Percentiles rank a stretch among this genome's conserved stretches.
These are phyloP conservation scores for Stegodyphus dumicola DNA, from an alignment of 1,140 invertebrate genomes.

Conservation along the genomic window DNA sequence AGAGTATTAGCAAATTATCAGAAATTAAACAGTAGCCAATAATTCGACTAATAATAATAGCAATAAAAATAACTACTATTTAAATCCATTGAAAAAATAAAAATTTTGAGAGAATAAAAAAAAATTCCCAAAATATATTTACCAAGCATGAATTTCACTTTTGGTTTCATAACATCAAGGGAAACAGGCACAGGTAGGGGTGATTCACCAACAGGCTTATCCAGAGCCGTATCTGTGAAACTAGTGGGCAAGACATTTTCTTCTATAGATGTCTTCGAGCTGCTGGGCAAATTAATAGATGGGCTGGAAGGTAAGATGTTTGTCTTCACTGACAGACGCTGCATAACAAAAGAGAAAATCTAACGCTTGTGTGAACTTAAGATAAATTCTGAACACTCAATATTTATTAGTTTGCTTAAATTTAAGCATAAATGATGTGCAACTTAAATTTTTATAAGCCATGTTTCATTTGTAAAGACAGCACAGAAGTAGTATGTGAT, in stretches of 20 bases:
- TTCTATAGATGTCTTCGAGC: neutral
- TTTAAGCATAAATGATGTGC: conserved; percentile 7
- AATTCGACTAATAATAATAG: neutral
- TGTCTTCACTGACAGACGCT: conserved; percentile 52
- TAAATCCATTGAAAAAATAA: neutral
- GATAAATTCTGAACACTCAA: neutral
- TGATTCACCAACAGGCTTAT: neutral
- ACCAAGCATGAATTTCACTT: conserved; percentile 44
- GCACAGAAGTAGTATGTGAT: no score
- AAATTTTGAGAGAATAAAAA: neutral
- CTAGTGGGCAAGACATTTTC: neutral
- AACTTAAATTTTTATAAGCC: neutral
- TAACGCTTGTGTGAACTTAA: conserved; percentile 52
- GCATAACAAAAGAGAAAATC: conserved; percentile 54
- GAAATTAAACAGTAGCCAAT: neutral
- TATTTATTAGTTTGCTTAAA: neutral
- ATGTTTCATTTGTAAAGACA: neutral
- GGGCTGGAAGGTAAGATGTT: conserved; percentile 55
- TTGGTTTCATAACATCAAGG: neutral
- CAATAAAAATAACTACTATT: neutral
- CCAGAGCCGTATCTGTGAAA: neutral
- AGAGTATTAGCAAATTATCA: neutral
- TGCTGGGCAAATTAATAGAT: neutral
- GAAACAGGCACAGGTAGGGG: neutral
- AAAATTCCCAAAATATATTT: neutral